Conservation (phyloP, 2,797 vertebrate species). For the Myiothlypis coronata region DNA sequence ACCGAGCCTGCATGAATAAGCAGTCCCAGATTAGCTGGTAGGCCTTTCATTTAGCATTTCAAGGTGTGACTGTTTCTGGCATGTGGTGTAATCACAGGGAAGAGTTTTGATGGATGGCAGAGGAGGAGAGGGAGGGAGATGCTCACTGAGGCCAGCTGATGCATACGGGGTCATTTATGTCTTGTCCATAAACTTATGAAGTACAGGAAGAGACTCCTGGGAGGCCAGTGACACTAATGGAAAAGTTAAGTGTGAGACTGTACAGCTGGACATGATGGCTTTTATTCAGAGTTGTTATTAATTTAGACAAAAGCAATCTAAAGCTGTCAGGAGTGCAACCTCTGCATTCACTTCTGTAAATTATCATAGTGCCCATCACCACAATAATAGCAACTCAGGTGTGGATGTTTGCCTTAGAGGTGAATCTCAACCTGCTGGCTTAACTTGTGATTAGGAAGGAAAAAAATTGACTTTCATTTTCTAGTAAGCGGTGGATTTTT, state of each 20-base stretch:
- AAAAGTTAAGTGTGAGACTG: not conserved
- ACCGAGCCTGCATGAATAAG: not conserved
- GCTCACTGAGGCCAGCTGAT: not conserved
- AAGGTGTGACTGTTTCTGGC: not conserved
- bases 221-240: slow-evolving; percentile 27
- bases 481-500: not conserved
- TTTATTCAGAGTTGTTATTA: slow-evolving; percentile 40
- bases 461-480: not conserved
- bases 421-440: not conserved
- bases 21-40: not conserved
- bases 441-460: not conserved
- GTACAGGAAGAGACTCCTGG: not conserved
- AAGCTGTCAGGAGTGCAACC: slow-evolving; percentile 35
- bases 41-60: not conserved
- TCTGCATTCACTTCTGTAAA: slow-evolving; percentile 28
- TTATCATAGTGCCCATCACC: not conserved
- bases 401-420: not conserved
- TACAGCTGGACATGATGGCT: not conserved
- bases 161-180: not conserved
- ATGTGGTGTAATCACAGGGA: not conserved
- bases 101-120: not conserved
- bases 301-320: slow-evolving; percentile 59
- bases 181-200: not conserved
- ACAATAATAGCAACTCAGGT: not conserved
- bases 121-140: not conserved